These are phyloP conservation scores for Artemia sinica DNA, from an alignment of 2,888 invertebrate species.

Conservation along the genomic window DNA sequence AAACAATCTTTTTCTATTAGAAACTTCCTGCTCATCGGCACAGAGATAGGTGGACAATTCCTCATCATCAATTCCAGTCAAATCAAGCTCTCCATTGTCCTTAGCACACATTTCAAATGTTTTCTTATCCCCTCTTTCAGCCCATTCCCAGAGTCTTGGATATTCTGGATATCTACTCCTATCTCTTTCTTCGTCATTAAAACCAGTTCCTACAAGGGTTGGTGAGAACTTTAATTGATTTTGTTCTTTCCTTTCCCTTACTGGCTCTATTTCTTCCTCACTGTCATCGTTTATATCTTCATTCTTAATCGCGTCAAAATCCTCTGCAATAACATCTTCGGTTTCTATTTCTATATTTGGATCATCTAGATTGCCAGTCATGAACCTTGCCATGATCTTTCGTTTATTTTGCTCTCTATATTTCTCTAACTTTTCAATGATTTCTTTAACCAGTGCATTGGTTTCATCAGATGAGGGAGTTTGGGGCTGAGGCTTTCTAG, in stretches of 20 bases:
- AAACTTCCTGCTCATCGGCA: background rate
- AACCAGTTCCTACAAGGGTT: no score
- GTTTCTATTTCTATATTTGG: no score
- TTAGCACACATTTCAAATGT: background rate
- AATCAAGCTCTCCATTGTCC: background rate
- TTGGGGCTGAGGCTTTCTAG: background rate
- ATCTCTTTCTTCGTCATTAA: no score
- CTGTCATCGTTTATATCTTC: no score
- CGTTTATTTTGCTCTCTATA: background rate
- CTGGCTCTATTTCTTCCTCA: no score
- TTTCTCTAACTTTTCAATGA: background rate
- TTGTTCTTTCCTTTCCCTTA: no score
- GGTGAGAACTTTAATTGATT: no score
- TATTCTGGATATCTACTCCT: background rate
- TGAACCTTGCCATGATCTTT: background rate
- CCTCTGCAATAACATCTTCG: no score
- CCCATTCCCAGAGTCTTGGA: background rate
- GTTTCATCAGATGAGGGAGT: background rate
- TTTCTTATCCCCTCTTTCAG: background rate
- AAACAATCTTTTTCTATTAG: conserved; percentile 4
- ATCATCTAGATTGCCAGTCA: conserved; percentile 1
- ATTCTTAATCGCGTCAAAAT: no score
- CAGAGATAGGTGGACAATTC: background rate
- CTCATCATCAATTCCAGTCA: background rate
- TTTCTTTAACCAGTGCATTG: background rate